These are phyloP conservation scores for Zaprionus nigranus DNA, from an alignment of 1,140 invertebrate species.

Conservation along the genomic window DNA sequence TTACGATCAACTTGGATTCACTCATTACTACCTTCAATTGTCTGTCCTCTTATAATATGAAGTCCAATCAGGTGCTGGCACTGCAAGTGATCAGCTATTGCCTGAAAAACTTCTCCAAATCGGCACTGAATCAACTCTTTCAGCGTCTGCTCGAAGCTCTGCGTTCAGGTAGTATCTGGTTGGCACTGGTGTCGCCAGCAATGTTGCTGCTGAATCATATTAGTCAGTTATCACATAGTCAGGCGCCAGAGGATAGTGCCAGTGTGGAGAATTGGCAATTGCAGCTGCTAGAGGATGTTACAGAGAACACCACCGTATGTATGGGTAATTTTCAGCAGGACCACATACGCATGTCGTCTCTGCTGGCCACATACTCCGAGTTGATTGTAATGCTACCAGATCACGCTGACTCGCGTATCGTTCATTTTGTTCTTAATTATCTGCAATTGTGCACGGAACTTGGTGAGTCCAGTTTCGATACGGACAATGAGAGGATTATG, in stretches of 20 bases:
- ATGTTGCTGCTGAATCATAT: conserved; percentile 61
- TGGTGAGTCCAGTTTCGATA: conserved; percentile 67
- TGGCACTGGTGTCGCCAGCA: conserved; percentile 60
- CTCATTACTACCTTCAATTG: conserved; percentile 66
- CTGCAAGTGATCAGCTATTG: conserved; percentile 63
- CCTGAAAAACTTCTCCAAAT: conserved; percentile 63
- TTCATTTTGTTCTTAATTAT: conserved; percentile 69
- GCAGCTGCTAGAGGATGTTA: conserved; percentile 50
- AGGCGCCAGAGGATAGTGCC: conserved; percentile 28
- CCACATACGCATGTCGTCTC: conserved; percentile 50
- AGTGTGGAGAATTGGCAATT: conserved; percentile 48
- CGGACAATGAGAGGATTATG: conserved; percentile 75
- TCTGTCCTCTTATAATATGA: conserved; percentile 69
- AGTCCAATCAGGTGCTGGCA: conserved; percentile 63
- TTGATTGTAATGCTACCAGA: conserved; percentile 59
- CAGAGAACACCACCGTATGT: conserved; percentile 12
- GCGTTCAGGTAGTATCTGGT: conserved; percentile 60
- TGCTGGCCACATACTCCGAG: conserved; percentile 70
- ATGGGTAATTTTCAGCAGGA: conserved; percentile 56
- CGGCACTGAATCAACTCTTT: conserved; percentile 73
- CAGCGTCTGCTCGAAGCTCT: conserved; percentile 49
- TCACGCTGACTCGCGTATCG: conserved; percentile 38
- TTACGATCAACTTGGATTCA: conserved; percentile 74
- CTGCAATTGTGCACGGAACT: conserved; percentile 61
- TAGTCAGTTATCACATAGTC: conserved; percentile 54